Evolutionary conservation across 2,888 invertebrate species (phyloP).

Genomic region (Elegia similella): DNA sequence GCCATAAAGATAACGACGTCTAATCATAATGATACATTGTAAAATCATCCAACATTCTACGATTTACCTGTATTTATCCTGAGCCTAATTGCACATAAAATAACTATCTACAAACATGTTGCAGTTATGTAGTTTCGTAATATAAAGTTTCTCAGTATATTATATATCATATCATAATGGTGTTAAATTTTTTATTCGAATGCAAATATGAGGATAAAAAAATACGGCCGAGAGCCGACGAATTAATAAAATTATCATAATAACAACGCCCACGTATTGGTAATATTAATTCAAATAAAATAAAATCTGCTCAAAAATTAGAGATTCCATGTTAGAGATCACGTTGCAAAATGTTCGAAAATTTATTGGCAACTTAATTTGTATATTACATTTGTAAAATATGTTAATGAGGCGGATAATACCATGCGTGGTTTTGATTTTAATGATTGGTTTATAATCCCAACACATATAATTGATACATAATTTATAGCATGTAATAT

Average conservation of each 20-base stretch:
- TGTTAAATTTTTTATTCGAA: background rate
- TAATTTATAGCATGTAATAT: background rate
- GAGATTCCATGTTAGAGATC: background rate
- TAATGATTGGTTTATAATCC: background rate
- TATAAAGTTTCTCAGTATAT: background rate
- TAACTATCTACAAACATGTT: background rate
- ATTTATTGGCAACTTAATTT: background rate
- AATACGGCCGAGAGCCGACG: background rate
- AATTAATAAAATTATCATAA: too few relatives aligned
- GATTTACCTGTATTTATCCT: constrained; percentile 30
- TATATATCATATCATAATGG: background rate
- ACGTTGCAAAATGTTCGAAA: background rate
- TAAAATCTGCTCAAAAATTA: background rate
- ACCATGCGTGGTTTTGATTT: background rate
- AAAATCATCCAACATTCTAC: constrained; percentile 37
- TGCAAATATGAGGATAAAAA: background rate
- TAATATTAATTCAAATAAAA: background rate
- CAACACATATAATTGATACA: background rate
- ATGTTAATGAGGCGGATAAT: background rate
- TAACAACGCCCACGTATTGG: background rate
- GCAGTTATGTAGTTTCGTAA: constrained; percentile 8
- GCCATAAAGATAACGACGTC: constrained; percentile 61
- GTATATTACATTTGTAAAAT: background rate
- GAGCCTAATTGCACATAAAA: constrained; percentile 22
- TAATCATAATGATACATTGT: constrained; percentile 64